Base-by-base conservation (phyloP, 2,888 invertebrate species). In the Dendrolimus pini region DNA sequence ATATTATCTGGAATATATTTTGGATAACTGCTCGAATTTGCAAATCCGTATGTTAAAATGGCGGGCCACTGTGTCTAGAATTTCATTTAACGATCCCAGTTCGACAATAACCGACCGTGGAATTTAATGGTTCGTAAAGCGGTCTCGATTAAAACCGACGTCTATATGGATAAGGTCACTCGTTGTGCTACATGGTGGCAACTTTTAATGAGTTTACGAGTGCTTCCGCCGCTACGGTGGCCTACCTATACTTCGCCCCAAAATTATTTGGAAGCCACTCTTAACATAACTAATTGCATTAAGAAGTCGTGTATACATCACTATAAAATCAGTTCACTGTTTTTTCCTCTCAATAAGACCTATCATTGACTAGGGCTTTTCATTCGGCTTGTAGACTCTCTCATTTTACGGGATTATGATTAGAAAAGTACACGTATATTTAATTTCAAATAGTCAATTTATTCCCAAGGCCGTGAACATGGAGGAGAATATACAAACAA, bases 131-230 rank as follows among this genome's bases (percentile, higher is more conserved):
- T 72, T 78, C 82, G 81, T 83, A 82, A 85, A 85, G 80, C 79
- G 84, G 78, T 83, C 80, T 78, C 88, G 83, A 87, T 88, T 87
- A 86, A 85, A 88, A 86, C 83, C 80, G 81, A 79, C 83, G 77
- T 83, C 80, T 82, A 75, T 82, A 81, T 82, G 81, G 82, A 78
- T 78, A 80, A 79, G 80, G 82, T 76, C 78, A 81, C 77, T 80
- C 80, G 82, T 78, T 83, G 82, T 80, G 82, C 77, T 79, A 74
- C 77, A 81, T 78, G 74, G 75, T 79, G 79, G 77, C 75, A 85
- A 87, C 85, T 88, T 88, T 85, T 86, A 88, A 88, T 88, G 85
- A 86, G 82, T 85, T 88, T 86, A 88, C 82, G 85, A 83, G 80
- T 72, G 72, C 72, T 75, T 72, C 74, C 65, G 68, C 71, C 68